phyloP scores from a whole-genome alignment of 53 echinoderm and acorn worm genomes.

The Temnopleurus reevesii region DNA sequence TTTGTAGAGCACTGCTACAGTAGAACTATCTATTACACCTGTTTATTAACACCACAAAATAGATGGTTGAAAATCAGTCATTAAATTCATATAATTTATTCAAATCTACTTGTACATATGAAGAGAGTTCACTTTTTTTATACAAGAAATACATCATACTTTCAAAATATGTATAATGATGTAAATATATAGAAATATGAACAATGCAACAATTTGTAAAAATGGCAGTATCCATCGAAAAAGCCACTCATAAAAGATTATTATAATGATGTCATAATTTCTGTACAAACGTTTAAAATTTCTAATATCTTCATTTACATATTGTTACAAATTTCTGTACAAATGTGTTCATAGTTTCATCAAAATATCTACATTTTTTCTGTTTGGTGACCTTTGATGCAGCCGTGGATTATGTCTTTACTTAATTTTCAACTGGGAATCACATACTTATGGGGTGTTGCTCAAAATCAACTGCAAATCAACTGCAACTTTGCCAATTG shows the following conservation, averaged over 20 bases:
- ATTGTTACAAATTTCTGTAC: background rate
- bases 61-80: too few relatives aligned
- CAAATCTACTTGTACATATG: background rate
- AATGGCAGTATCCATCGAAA: background rate
- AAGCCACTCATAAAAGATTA: background rate
- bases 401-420: too few relatives aligned
- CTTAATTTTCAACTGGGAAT: too few relatives aligned
- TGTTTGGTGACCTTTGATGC: too few relatives aligned
- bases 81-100: constrained; percentile 15
- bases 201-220: background rate
- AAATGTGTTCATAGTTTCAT: too few relatives aligned
- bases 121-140: background rate
- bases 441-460: too few relatives aligned
- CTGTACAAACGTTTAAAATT: background rate
- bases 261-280: background rate
- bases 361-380: too few relatives aligned
- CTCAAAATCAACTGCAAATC: too few relatives aligned
- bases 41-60: too few relatives aligned
- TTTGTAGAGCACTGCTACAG: too few relatives aligned
- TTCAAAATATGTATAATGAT: background rate
- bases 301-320: background rate
- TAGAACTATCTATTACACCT: too few relatives aligned
- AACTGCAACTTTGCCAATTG: too few relatives aligned
- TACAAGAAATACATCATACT: background rate
- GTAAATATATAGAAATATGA: background rate